A percentile compares a stretch with the other conserved stretches of the same genome.
These are phyloP conservation scores for Tethya wilhelma DNA, from an alignment of 37 sponge, comb jelly and placozoan genomes.

Conservation along the genomic window DNA sequence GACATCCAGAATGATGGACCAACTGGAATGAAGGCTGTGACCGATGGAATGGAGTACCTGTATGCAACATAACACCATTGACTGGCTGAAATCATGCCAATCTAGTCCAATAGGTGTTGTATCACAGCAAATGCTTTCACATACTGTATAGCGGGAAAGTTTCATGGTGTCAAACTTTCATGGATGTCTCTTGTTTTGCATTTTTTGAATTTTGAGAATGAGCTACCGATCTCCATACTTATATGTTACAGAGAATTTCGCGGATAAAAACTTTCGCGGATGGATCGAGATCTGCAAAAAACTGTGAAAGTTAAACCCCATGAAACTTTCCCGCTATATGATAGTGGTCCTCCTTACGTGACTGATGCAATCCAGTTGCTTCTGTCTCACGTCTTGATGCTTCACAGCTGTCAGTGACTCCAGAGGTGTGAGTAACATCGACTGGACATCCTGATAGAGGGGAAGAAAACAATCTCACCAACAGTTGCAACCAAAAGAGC, in stretches of 20 bases:
- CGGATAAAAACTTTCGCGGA: too few species aligned
- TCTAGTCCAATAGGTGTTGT: too few species aligned
- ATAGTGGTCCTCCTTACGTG: conserved; percentile 26
- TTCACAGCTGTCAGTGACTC: conserved; percentile 17
- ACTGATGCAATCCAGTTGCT: conserved; percentile 79
- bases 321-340: background rate
- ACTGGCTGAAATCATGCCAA: too few species aligned
- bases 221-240: too few species aligned
- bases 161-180: too few species aligned
- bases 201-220: too few species aligned
- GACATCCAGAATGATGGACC: conserved; percentile 52
- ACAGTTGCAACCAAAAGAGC: background rate
- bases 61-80: background rate
- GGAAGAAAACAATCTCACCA: background rate
- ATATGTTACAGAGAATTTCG: too few species aligned
- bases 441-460: conserved; percentile 18
- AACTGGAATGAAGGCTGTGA: conserved; percentile 48
- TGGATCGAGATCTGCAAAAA: background rate
- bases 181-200: too few species aligned
- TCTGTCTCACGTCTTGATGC: conserved; percentile 69
- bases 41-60: conserved; percentile 69
- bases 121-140: background rate
- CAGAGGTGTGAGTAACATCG: conserved; percentile 59
- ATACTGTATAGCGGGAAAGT: too few species aligned
- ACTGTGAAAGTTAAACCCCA: background rate